These are phyloP conservation scores for Tauraco hartlaubi DNA, from an alignment of 2,797 vertebrate species.

Conservation along the genomic window DNA sequence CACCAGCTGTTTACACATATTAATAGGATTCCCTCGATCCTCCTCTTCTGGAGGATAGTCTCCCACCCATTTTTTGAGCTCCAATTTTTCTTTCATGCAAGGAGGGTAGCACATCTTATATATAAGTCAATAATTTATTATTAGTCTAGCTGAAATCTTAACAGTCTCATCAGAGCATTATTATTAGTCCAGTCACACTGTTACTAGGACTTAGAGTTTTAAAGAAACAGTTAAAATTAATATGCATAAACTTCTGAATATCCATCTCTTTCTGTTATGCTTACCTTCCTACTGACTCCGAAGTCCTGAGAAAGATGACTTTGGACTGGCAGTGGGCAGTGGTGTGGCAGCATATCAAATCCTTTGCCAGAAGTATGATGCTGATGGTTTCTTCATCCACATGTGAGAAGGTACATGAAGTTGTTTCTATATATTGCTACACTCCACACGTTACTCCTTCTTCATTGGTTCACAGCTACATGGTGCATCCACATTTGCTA, in stretches of 20 bases:
- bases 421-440: fast-evolving
- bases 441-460: background rate
- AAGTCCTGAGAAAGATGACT: background rate
- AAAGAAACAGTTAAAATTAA: background rate
- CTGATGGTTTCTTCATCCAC: background rate
- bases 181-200: background rate
- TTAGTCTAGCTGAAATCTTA: background rate
- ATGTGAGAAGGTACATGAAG: background rate
- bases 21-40: background rate
- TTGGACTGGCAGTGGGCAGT: background rate
- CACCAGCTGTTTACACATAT: background rate
- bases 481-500: fast-evolving
- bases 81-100: background rate
- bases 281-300: background rate
- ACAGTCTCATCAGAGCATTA: background rate
- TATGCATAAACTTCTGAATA: background rate
- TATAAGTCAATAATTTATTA: background rate
- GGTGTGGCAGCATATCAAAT: background rate
- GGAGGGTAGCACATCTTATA: fast-evolving
- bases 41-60: background rate
- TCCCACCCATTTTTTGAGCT: background rate
- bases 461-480: background rate
- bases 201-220: background rate
- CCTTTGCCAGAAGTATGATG: background rate
- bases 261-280: background rate